These are phyloP conservation scores for Pygocentrus nattereri DNA, from an alignment of 2,797 vertebrate species.

Conservation along the genomic window DNA sequence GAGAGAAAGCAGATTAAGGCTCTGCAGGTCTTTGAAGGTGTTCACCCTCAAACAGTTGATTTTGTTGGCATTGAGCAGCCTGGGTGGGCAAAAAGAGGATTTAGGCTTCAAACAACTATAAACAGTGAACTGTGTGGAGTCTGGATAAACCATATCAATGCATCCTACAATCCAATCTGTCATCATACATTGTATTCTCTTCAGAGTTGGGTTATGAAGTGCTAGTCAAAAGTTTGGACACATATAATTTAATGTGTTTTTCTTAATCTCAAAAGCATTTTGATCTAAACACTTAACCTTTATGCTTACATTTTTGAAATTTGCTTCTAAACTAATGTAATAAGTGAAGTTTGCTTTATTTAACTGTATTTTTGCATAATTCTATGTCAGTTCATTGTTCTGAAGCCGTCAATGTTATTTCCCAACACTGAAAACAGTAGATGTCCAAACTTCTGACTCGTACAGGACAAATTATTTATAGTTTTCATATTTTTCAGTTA, in stretches of 20 bases:
- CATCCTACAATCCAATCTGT: not conserved
- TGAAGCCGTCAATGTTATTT: too few relatives aligned
- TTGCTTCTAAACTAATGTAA: not conserved
- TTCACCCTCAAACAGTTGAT: constrained; percentile 97
- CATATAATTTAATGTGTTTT: not conserved
- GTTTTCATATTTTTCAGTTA: not conserved
- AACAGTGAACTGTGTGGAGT: not conserved
- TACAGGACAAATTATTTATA: not conserved
- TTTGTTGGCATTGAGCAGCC: constrained; percentile 98
- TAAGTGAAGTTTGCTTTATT: too few relatives aligned
- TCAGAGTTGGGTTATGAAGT: not conserved
- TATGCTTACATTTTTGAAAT: too few relatives aligned
- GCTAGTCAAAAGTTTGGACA: not conserved
- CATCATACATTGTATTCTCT: not conserved
- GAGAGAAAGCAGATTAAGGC: constrained; percentile 94
- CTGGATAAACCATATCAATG: not conserved
- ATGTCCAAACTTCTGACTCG: not conserved
- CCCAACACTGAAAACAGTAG: not conserved
- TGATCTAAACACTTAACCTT: not conserved
- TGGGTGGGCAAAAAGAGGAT: constrained; percentile 73
- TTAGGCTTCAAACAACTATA: constrained; percentile 8
- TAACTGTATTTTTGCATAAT: too few relatives aligned
- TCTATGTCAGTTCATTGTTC: too few relatives aligned
- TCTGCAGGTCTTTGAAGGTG: constrained; percentile 97
- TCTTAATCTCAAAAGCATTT: not conserved